A percentile compares a stretch with the other conserved stretches of the same genome.
Conservation (phyloP, 1,140 invertebrate genomes). For the Bombus pyrosoma region DNA sequence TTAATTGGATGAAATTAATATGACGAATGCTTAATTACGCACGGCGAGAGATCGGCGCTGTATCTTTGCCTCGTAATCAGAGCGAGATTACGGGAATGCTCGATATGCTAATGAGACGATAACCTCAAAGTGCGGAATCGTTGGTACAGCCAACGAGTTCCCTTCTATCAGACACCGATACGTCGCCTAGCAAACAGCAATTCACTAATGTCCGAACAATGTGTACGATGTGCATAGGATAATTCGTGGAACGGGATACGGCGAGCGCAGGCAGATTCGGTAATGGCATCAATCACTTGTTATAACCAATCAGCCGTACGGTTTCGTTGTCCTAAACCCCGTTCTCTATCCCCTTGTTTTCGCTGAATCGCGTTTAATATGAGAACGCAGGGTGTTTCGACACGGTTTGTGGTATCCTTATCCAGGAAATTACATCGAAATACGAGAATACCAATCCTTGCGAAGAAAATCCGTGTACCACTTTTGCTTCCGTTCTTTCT, state of each 20-base stretch:
- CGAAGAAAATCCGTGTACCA: conserved; percentile 40
- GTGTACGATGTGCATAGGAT: conserved; percentile 59
- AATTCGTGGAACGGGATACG: conserved; percentile 47
- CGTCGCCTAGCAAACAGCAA: conserved; percentile 50
- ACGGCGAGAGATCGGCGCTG: neutral
- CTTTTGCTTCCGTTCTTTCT: conserved; percentile 34
- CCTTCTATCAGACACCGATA: neutral
- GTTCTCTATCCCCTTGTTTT: neutral
- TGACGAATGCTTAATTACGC: neutral
- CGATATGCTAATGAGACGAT: conserved; percentile 53
- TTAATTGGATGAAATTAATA: conserved; percentile 26
- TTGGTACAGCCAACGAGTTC: neutral
- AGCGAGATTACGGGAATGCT: conserved; percentile 28
- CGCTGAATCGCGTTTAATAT: neutral
- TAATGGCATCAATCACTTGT: conserved; percentile 68
- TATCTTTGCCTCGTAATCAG: conserved; percentile 21
- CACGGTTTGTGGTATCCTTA: neutral
- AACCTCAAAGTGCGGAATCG: conserved; percentile 44
- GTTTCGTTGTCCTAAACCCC: conserved; percentile 62
- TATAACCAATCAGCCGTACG: conserved; percentile 64
- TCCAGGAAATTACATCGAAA: conserved; percentile 62
- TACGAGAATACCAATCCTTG: neutral
- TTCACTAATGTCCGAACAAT: conserved; percentile 60
- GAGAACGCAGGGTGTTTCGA: neutral
- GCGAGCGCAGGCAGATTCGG: neutral